Evolutionary conservation across 35 echinoderm and acorn worm genomes (phyloP), one percentile per base, ranked within the genome.

Genomic region (Ptychodera flava): DNA sequence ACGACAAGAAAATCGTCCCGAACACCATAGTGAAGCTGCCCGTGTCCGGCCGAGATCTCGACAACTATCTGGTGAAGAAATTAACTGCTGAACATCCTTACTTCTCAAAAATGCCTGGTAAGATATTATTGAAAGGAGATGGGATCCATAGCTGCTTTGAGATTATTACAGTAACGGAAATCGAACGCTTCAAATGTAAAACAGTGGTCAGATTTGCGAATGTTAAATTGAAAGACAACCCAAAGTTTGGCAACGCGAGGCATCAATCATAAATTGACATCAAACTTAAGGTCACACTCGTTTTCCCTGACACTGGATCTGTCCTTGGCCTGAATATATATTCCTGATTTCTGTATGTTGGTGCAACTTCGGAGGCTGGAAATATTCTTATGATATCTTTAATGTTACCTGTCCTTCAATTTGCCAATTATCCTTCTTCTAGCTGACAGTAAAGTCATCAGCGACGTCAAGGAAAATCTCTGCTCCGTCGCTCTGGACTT

Each of bases 401-500:
- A n/a, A n/a, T n/a, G n/a, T n/a, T n/a, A n/a, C n/a, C n/a, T n/a
- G n/a, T n/a, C n/a, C n/a, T n/a, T n/a, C n/a, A n/a, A n/a, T n/a
- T n/a, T n/a, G n/a, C n/a, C n/a, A n/a, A n/a, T n/a, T n/a, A n/a
- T n/a, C n/a, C 31, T 29, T 80, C 1, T 28, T 36, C 28, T 83
- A 89, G 80, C 35, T 2, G 78, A 83, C 6, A 82, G 30, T 22
- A 38, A 83, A 30, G 35, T 84, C 28, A 36, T 89, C 27, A 35
- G 88, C 22, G 88, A 89, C 27, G 83, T 89, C 14, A 89, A 89
- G 37, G 88, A 89, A 35, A 83, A 33, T 30, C 0, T 78, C 16
- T 82, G 36, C 35, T 89, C 82, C 34, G 45, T 89, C 30, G 88
- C 88, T 28, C 31, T 34, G 32, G 45, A 89, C 16, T 89, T 64